A percentile compares a stretch with the other conserved stretches of the same genome.
Conservation (phyloP, 92 coral and sea anemone genomes). For the Pocillopora grandis region DNA sequence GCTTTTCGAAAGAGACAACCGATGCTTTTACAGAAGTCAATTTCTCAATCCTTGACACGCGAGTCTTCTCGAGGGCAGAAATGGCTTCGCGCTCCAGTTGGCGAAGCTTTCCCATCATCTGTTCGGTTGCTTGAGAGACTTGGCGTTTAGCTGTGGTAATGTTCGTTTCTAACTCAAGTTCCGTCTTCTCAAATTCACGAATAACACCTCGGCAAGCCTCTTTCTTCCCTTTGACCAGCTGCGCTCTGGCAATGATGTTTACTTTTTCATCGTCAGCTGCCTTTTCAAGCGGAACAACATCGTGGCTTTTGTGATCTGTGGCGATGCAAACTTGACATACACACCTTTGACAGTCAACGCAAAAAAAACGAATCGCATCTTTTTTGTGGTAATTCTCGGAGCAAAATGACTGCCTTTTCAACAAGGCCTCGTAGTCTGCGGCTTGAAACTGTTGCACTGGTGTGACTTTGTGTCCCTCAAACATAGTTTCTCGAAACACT, state of each 20-base stretch:
- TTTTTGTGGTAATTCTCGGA: constrained; percentile 24
- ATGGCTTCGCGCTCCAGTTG: too few relatives aligned
- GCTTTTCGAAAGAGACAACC: too few relatives aligned
- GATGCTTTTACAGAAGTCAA: too few relatives aligned
- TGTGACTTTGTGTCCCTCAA: constrained; percentile 30
- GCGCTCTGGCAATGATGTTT: background rate
- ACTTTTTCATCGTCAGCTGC: constrained; percentile 21
- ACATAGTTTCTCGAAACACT: constrained; percentile 12
- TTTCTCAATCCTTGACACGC: too few relatives aligned
- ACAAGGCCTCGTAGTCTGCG: constrained; percentile 27
- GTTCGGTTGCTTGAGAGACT: too few relatives aligned
- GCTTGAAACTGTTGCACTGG: constrained; percentile 18
- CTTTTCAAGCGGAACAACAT: constrained; percentile 20
- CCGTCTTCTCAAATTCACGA: constrained; percentile 20
- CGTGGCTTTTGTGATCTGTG: constrained; percentile 10
- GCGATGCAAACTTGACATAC: background rate
- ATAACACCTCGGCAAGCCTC: background rate
- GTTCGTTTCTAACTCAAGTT: background rate
- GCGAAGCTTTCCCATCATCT: too few relatives aligned
- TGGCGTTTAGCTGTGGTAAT: background rate
- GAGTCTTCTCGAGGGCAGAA: too few relatives aligned
- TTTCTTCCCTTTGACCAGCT: constrained; percentile 4
- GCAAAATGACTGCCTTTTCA: constrained; percentile 28
- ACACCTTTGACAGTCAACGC: constrained; percentile 15
- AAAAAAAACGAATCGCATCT: constrained; percentile 13